Conservation (phyloP, 2,113 vertebrate genomes). For the Larimichthys crocea region DNA sequence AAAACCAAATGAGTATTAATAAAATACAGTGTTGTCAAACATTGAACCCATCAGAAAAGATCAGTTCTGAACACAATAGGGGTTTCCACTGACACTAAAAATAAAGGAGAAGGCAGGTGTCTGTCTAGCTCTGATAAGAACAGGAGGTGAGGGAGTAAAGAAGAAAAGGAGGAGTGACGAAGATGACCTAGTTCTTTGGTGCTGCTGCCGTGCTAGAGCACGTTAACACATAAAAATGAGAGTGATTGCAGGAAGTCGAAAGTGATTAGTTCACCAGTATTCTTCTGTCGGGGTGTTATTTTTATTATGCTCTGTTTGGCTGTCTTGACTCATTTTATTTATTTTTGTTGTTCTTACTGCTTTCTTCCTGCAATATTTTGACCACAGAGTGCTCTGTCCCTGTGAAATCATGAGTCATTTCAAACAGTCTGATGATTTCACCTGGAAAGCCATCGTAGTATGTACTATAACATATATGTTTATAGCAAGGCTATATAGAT, state of each 20-base stretch:
- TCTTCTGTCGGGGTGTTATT: background rate
- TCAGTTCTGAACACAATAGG: conserved; percentile 12
- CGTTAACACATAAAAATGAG: conserved; percentile 10
- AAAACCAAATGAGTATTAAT: conserved; percentile 1
- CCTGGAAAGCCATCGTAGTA: background rate
- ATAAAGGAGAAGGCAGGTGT: conserved; percentile 39
- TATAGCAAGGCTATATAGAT: background rate
- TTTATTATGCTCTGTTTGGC: background rate
- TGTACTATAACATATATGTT: background rate
- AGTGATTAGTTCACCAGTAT: conserved; percentile 1
- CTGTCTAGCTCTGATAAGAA: conserved; percentile 36
- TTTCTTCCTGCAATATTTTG: background rate
- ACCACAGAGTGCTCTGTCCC: background rate
- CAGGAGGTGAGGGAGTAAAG: conserved; percentile 30
- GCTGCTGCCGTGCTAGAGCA: conserved; percentile 10
- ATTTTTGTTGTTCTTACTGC: background rate
- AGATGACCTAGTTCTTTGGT: conserved; percentile 62
- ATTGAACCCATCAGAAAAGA: background rate
- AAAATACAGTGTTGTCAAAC: background rate
- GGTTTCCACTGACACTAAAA: conserved; percentile 36
- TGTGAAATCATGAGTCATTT: background rate
- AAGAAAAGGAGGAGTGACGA: conserved; percentile 29
- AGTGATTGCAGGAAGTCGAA: background rate
- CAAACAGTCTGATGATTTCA: background rate
- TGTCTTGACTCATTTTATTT: background rate